Evolutionary conservation across 2,888 invertebrate genomes (phyloP).

Genomic region (Andrena bicolor): DNA sequence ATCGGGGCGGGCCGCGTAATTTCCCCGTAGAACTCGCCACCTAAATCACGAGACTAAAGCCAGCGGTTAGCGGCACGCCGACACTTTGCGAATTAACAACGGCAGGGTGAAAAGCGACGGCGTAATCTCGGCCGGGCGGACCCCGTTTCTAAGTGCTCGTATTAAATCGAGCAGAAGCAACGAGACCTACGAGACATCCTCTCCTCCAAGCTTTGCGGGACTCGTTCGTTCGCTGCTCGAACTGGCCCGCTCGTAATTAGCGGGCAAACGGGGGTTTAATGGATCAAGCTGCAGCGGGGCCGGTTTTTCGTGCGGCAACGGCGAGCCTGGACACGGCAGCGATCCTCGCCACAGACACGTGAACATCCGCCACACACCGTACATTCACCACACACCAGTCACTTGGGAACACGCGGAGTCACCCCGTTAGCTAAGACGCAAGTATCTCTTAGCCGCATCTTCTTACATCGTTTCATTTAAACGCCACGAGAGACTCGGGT

Average conservation of each 20-base stretch:
- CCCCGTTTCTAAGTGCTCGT: neutral
- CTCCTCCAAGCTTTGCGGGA: neutral
- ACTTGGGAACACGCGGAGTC: conserved; percentile 23
- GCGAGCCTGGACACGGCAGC: conserved; percentile 14
- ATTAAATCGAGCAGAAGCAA: conserved; percentile 39
- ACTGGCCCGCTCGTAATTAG: conserved; percentile 34
- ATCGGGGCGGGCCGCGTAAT: conserved; percentile 41
- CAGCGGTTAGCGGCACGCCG: conserved; percentile 43
- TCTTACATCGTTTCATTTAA: neutral
- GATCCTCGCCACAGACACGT: conserved; percentile 2
- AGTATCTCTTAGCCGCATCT: conserved; percentile 14
- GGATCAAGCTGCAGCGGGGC: conserved; percentile 18
- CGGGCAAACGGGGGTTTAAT: conserved; percentile 41
- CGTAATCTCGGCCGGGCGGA: conserved; percentile 20
- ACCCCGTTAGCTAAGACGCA: conserved; percentile 17
- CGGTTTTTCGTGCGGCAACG: conserved; percentile 20
- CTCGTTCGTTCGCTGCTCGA: conserved; percentile 32
- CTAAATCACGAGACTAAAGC: conserved; percentile 52
- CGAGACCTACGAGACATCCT: conserved; percentile 21
- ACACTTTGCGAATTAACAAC: conserved; percentile 51
- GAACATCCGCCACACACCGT: conserved; percentile 20
- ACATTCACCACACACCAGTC: conserved; percentile 11
- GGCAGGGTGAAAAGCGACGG: conserved; percentile 24
- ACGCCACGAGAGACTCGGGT: too few species aligned
- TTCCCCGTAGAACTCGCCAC: conserved; percentile 25